Conservation (phyloP, 2,113 vertebrate species). For the Oreochromis niloticus region DNA sequence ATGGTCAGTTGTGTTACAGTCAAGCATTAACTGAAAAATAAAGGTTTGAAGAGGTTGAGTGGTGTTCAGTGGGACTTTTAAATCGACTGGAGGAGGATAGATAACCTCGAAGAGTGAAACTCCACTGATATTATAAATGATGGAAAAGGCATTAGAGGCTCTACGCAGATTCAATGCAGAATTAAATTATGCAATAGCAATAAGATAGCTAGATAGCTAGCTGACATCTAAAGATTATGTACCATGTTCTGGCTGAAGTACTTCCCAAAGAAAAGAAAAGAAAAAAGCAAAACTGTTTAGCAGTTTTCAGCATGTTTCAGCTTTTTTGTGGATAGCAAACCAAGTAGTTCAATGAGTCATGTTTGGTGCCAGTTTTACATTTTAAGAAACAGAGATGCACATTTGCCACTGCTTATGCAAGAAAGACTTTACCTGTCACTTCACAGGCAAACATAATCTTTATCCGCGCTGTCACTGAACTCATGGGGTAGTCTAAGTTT, state of each 20-base stretch:
- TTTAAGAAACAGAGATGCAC: neutral
- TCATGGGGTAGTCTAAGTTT: neutral
- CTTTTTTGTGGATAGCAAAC: neutral
- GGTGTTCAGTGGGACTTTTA: neutral
- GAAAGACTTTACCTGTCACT: neutral
- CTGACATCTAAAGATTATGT: neutral
- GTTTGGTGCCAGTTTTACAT: neutral
- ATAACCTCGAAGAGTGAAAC: neutral
- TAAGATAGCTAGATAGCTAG: neutral
- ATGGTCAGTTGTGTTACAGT: neutral
- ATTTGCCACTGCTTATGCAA: neutral
- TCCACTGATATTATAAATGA: neutral
- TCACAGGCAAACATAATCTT: neutral
- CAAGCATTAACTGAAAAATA: neutral
- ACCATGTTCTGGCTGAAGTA: neutral
- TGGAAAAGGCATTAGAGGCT: neutral
- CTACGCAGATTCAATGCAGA: neutral
- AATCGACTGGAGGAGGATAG: neutral
- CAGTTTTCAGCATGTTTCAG: neutral
- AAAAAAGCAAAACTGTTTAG: neutral
- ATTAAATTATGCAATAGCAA: neutral
- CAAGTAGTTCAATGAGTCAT: neutral
- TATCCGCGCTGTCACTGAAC: rapidly evolving
- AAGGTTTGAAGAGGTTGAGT: neutral
- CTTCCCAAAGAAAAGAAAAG: neutral